These are phyloP conservation scores for Pristionchus arcanus DNA, from an alignment of 2,888 invertebrate genomes.

Conservation along the genomic window DNA sequence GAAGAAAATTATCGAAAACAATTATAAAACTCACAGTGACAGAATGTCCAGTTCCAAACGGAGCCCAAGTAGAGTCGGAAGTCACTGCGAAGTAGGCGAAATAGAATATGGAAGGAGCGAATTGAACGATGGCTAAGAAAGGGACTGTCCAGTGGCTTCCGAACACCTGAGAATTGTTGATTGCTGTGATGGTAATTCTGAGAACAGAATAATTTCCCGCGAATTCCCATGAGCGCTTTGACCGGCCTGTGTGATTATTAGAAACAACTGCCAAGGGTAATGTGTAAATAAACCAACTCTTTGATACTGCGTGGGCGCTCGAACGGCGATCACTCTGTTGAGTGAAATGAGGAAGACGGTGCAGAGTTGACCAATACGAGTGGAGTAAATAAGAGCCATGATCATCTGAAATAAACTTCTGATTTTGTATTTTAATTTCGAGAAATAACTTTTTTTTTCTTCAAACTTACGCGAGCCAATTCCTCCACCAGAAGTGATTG, in stretches of 20 bases:
- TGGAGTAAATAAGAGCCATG: neutral
- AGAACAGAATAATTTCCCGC: neutral
- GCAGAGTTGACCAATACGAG: constrained; percentile 9
- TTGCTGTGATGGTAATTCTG: neutral
- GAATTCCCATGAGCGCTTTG: too few relatives aligned
- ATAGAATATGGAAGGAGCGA: neutral
- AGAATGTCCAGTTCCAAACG: neutral
- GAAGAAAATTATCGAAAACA: too few relatives aligned
- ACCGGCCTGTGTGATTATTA: too few relatives aligned
- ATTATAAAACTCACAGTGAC: neutral
- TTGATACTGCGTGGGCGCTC: neutral
- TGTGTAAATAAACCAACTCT: neutral
- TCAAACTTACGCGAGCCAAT: neutral
- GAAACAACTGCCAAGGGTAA: too few relatives aligned
- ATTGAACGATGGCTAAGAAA: neutral
- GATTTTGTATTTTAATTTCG: too few relatives aligned
- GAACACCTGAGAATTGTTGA: neutral
- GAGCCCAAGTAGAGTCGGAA: neutral
- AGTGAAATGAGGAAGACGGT: constrained; percentile 15
- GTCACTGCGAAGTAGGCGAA: neutral
- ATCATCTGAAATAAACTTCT: too few relatives aligned
- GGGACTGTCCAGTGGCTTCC: too few relatives aligned
- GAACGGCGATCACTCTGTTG: constrained; percentile 17
- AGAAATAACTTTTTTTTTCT: too few relatives aligned
- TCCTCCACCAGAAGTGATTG: neutral